phyloP scores from a whole-genome alignment of 1,140 invertebrate species.

The Zaprionus davidi region DNA sequence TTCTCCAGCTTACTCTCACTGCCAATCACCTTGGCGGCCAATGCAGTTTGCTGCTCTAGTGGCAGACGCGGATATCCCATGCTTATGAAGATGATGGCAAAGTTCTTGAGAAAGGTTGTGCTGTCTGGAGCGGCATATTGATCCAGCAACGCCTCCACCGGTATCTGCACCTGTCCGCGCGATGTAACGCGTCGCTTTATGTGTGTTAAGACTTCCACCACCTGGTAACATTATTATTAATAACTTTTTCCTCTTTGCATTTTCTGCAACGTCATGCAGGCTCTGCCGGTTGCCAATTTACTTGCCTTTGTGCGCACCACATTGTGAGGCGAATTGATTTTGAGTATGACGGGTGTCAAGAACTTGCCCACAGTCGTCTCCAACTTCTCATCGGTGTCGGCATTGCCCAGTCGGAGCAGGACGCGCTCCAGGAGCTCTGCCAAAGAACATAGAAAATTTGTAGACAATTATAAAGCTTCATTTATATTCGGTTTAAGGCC shows the following conservation, averaged over 20 bases:
- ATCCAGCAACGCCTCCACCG: conserved; percentile 92
- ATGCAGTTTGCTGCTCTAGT: conserved; percentile 89
- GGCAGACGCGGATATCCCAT: conserved; percentile 94
- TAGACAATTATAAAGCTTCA: neutral
- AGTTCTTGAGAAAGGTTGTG: conserved; percentile 90
- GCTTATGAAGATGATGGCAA: conserved; percentile 97
- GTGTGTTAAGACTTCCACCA: conserved; percentile 97
- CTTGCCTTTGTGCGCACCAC: conserved; percentile 91
- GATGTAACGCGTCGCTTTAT: conserved; percentile 95
- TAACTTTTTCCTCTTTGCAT: conserved; percentile 4
- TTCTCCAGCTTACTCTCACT: conserved; percentile 92
- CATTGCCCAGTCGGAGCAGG: conserved; percentile 93
- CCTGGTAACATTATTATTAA: conserved; percentile 85
- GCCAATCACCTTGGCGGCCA: conserved; percentile 91
- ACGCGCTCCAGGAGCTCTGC: conserved; percentile 94
- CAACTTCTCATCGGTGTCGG: conserved; percentile 94
- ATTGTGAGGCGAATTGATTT: conserved; percentile 93
- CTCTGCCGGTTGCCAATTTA: conserved; percentile 5
- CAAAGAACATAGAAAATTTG: conserved; percentile 36
- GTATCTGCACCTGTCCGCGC: conserved; percentile 92
- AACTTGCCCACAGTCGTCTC: conserved; percentile 93
- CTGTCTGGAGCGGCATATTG: conserved; percentile 88
- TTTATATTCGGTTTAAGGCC: neutral
- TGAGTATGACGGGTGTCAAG: conserved; percentile 94
- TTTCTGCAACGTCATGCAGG: conserved; percentile 55